phyloP scores from a whole-genome alignment of 2,113 vertebrate species.

The Chaetodon trifascialis region DNA sequence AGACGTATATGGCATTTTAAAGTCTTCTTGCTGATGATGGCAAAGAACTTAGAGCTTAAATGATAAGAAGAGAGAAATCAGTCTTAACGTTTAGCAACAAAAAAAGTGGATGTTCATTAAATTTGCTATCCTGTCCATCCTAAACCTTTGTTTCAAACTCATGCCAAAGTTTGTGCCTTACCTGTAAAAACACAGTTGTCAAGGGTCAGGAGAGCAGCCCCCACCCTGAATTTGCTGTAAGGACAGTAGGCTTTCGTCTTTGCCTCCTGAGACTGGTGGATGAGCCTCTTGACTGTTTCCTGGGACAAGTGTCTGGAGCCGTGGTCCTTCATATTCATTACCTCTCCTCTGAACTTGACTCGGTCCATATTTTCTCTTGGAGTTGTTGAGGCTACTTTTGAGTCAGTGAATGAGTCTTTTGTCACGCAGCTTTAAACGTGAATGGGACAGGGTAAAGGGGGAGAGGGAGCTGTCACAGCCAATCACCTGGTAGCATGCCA shows the following conservation, averaged over 20 bases:
- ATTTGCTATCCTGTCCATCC: neutral
- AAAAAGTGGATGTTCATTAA: neutral
- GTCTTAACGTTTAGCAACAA: neutral
- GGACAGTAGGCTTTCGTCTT: constrained; percentile 90
- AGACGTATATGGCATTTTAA: neutral
- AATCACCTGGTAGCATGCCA: constrained; percentile 57
- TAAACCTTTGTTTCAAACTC: neutral
- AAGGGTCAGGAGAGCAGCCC: constrained; percentile 89
- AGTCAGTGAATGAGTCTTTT: constrained; percentile 32
- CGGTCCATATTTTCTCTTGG: constrained; percentile 50
- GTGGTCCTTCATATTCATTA: constrained; percentile 10
- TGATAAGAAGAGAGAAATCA: neutral
- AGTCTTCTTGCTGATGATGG: neutral
- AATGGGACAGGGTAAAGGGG: constrained; percentile 17
- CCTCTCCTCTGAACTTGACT: constrained; percentile 15
- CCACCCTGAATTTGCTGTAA: constrained; percentile 95
- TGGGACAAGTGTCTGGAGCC: constrained; percentile 24
- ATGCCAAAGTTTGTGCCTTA: constrained; percentile 72
- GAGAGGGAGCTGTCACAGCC: constrained; percentile 54
- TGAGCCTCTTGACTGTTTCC: constrained; percentile 63
- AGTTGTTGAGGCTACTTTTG: constrained; percentile 13
- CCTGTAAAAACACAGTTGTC: constrained; percentile 88
- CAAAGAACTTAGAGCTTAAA: neutral
- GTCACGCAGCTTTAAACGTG: constrained; percentile 53
- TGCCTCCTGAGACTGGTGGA: constrained; percentile 81